Evolutionary conservation across 2,797 vertebrate genomes (phyloP), one percentile per base, ranked within the genome.

Genomic region (Hephaestus fuliginosus): DNA sequence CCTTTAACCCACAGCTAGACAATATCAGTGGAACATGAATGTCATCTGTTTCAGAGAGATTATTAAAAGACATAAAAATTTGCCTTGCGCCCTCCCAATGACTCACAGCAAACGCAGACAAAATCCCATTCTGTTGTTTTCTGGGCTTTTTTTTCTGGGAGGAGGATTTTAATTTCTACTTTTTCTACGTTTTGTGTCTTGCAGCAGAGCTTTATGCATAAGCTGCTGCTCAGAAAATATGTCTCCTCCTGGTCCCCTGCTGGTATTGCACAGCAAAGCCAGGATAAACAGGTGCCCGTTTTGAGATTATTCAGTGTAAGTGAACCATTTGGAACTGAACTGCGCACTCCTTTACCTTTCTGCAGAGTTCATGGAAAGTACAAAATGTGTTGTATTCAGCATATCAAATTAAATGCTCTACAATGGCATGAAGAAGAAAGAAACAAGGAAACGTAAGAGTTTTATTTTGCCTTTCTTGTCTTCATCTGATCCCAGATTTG

Each of bases 41-140:
- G 88, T 91, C 88, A 88, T 92, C 92, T 93, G 92, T 93, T 94
- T 93, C 69, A 78, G 82, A 81, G 83, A 92, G 90, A 93, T 93
- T 92, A 92, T 89, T 88, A 81, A 87, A 91, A 86, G 52, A 90
- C 88, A 85, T 79, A 72, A 77, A 86, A 87, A 57, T 80, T 57
- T 84, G 68, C 70, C 58, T 39, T 10, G 44, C 1, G 9, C 65
- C 55, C 53, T 70, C 56, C 13, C n/a, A 87, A 81, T 82, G 80
- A 85, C 90, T 85, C 72, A 86, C 60, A 80, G 85, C 75, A 86
- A 88, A 88, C 75, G 81, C 56, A 84, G 43, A 79, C 70, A 74
- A 76, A 90, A 89, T 85, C 57, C 62, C 18, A 43, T 73, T 78
- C 66, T 80, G 70, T 87, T 92, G 84, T 90, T 88, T 84, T 88